Evolutionary conservation across 2,797 vertebrate species (phyloP), one percentile per base, ranked within the genome.

Genomic region (Channa striata): DNA sequence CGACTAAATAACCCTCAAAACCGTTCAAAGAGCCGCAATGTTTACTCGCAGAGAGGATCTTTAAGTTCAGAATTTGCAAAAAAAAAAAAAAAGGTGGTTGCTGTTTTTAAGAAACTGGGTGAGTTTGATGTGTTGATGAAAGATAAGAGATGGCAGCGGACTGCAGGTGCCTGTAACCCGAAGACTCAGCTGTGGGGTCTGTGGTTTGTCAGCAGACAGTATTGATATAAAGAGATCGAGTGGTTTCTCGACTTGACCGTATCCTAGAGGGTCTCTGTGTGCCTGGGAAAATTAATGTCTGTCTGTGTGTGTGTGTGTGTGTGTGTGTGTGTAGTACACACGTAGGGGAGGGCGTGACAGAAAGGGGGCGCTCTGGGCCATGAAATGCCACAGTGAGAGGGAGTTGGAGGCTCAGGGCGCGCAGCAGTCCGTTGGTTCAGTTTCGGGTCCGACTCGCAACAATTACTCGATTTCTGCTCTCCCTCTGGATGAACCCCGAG

Each of bases 341-440:
- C 40, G 21, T 46, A 46, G 1, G 52, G 19, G 70, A 49, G 72
- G 67, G 72, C 77, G 75, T 81, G 84, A 82, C 91, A 92, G 93
- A 91, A 80, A 94, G 94, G 91, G 94, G 94, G 94, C 93, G 94
- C 93, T 94, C 88, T 87, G 92, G 83, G 78, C 91, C 87, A 92
- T 93, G 85, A 92, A 93, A 94, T 92, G 53, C 68, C 61, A 65
- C 85, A 87, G 82, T 88, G 59, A 80, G 69, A 76, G 56, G 46
- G 73, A 83, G 86, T 78, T 43, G 66, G 74, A 88, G 78, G 73
- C 80, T 77, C 89, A 62, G 66, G 21, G 82, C 68, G 78, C 80
- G 74, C 74, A 36, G 62, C 64, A 81, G 61, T 68, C 79, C 69
- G 39, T 72, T 68, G 77, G 71, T 86, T 78, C 54, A 78, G 54